Conservation (phyloP, 2,888 invertebrate species). For the Rambutsinella grinnellia region DNA sequence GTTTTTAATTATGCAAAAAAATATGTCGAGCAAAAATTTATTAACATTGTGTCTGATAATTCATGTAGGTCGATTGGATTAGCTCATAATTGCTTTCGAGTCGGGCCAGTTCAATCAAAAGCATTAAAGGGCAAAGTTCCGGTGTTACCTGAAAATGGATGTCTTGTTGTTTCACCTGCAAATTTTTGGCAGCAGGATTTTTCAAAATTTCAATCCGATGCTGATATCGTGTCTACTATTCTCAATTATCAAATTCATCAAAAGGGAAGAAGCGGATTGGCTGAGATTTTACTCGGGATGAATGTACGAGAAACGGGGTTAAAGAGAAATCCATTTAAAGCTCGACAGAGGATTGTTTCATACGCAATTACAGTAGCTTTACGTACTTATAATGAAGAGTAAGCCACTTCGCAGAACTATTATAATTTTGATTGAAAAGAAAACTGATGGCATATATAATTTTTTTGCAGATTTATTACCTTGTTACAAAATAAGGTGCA, state of each 20-base stretch:
- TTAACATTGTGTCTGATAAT: not conserved
- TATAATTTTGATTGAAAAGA: not conserved
- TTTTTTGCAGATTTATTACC: conserved; percentile 31
- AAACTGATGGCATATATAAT: no score
- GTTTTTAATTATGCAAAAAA: no score
- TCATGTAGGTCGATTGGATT: conserved; percentile 64
- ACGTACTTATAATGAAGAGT: conserved; percentile 69
- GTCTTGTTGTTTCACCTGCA: conserved; percentile 91
- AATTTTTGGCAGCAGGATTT: conserved; percentile 92
- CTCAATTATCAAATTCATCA: conserved; percentile 85
- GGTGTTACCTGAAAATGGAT: conserved; percentile 91
- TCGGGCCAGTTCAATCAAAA: conserved; percentile 79
- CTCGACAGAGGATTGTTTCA: conserved; percentile 86
- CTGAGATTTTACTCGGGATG: conserved; percentile 94
- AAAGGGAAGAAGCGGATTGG: conserved; percentile 85
- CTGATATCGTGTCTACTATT: conserved; percentile 84
- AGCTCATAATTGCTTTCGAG: conserved; percentile 79
- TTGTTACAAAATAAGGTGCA: conserved; percentile 41
- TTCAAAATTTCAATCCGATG: conserved; percentile 83
- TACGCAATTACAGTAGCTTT: conserved; percentile 91
- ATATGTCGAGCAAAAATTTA: no score
- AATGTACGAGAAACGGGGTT: conserved; percentile 91
- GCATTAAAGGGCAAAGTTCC: conserved; percentile 72
- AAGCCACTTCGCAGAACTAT: conserved; percentile 18
- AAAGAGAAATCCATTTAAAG: conserved; percentile 87